A percentile compares a stretch with the other conserved stretches of the same genome.
phyloP scores from a whole-genome alignment of 2,888 invertebrate genomes.

The Keiferia lycopersicella region DNA sequence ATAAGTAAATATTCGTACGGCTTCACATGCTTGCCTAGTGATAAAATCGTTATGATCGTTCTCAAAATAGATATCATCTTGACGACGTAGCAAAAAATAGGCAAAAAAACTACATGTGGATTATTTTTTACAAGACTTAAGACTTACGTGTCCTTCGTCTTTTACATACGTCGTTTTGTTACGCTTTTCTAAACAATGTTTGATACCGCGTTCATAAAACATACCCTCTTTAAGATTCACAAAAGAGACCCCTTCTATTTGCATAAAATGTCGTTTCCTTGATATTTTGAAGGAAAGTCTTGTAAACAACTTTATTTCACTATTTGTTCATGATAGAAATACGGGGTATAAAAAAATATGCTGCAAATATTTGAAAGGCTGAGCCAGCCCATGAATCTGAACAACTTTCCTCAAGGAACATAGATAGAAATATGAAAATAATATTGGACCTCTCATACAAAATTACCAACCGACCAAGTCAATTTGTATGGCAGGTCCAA shows the following conservation, averaged over 20 bases:
- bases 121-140: not conserved
- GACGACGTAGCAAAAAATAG: not conserved
- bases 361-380: no score
- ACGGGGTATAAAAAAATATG: no score
- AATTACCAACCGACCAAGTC: no score
- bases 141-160: not conserved
- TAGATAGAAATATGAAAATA: no score
- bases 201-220: not conserved
- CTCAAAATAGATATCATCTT: not conserved
- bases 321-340: not conserved
- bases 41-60: slow-evolving; percentile 23
- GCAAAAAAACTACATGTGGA: not conserved
- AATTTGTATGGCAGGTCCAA: no score
- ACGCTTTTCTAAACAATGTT: not conserved
- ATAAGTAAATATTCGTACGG: not conserved
- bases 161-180: not conserved
- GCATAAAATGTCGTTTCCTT: not conserved
- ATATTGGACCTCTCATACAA: no score
- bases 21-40: slow-evolving; percentile 35
- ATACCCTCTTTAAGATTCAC: not conserved
- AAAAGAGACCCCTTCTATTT: not conserved
- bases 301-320: not conserved
- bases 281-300: not conserved
- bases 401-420: no score
- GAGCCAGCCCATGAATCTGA: no score